Evolutionary conservation across 2,113 vertebrate genomes (phyloP).

Genomic region (Salvelinus alpinus): DNA sequence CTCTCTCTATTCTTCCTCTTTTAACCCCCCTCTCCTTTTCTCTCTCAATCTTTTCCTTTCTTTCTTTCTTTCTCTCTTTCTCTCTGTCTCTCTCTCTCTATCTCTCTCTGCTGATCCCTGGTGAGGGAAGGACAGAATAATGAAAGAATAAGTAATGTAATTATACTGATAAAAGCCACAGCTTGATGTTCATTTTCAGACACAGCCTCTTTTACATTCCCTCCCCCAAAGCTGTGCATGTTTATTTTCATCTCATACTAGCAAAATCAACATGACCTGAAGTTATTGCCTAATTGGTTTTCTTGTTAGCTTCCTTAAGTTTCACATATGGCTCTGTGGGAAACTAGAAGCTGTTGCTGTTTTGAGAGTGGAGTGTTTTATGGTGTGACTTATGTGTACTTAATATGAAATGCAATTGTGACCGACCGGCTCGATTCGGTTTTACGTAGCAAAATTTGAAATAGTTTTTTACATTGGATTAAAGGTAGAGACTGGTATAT

Average conservation of each 20-base stretch:
- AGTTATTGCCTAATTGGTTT: neutral
- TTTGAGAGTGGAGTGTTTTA: neutral
- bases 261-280: neutral
- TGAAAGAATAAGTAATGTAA: neutral
- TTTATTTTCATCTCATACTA: neutral
- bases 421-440: too few relatives aligned
- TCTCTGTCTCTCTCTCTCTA: too few relatives aligned
- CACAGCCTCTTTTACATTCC: neutral
- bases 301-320: neutral
- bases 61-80: neutral
- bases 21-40: too few relatives aligned
- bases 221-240: neutral
- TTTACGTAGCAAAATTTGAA: too few relatives aligned
- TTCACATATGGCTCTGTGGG: neutral
- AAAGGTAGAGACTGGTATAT: too few relatives aligned
- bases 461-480: too few relatives aligned
- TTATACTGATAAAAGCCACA: neutral
- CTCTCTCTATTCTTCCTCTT: neutral
- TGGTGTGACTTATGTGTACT: too few relatives aligned
- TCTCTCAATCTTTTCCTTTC: too few relatives aligned
- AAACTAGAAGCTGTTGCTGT: neutral
- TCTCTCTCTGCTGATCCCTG: neutral
- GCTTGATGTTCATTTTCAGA: neutral
- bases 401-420: too few relatives aligned
- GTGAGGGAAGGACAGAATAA: too few relatives aligned